These are phyloP conservation scores for Rhinolophus sinicus DNA, from an alignment of 2,113 vertebrate species.

Conservation along the genomic window DNA sequence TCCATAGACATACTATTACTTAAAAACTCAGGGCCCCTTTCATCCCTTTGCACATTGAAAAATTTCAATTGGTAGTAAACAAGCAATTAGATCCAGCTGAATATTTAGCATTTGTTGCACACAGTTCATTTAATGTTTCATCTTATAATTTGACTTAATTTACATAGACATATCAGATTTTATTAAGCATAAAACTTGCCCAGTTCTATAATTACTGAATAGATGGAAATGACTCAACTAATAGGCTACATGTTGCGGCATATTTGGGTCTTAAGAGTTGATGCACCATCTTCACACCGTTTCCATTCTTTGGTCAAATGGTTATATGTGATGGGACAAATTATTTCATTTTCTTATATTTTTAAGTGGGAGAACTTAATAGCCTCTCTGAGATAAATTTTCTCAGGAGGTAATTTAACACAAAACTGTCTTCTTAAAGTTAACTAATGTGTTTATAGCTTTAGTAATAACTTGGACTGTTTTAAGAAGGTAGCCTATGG, in stretches of 20 bases:
- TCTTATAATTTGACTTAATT: constrained; percentile 67
- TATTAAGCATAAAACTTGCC: constrained; percentile 54
- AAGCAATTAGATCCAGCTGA: constrained; percentile 51
- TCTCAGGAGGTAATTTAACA: constrained; percentile 49
- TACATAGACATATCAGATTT: constrained; percentile 3
- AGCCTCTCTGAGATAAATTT: constrained; percentile 41
- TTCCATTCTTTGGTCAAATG: constrained; percentile 58
- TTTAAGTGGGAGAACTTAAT: constrained; percentile 56
- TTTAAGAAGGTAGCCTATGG: constrained; percentile 62
- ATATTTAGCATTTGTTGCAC: constrained; percentile 58
- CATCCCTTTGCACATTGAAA: constrained; percentile 50
- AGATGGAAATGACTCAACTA: constrained; percentile 60
- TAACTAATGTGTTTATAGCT: constrained; percentile 27
- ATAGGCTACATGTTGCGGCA: constrained; percentile 56
- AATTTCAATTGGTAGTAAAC: constrained; percentile 60
- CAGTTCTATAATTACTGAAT: constrained; percentile 34
- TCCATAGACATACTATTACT: constrained; percentile 59
- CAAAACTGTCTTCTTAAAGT: constrained; percentile 60
- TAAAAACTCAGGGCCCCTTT: constrained; percentile 77
- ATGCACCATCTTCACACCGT: constrained; percentile 56
- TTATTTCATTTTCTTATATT: constrained; percentile 41
- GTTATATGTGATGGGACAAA: constrained; percentile 47
- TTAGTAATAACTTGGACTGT: constrained; percentile 58
- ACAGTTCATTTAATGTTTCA: constrained; percentile 57
- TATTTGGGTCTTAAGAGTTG: constrained; percentile 55